These are phyloP conservation scores for Yoshiicerus persimilis DNA, from an alignment of 1,140 invertebrate species.

Conservation along the genomic window DNA sequence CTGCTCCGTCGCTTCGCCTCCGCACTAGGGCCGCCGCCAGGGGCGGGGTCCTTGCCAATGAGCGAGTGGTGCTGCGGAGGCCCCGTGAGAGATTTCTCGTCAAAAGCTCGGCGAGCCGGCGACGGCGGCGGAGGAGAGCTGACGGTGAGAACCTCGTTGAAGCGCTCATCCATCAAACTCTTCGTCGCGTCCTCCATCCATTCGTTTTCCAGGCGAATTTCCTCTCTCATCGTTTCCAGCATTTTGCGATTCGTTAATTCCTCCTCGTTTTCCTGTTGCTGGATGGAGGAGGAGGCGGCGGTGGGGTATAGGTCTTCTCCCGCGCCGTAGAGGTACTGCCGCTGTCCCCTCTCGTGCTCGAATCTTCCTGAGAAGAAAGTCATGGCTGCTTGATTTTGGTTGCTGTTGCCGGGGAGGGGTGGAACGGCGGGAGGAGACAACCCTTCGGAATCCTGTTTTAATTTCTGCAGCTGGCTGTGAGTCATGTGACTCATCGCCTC, in stretches of 20 bases:
- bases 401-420: neutral
- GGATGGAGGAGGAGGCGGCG: neutral
- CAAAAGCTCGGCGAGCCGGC: neutral
- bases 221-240: slow-evolving; percentile 39
- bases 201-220: slow-evolving; percentile 41
- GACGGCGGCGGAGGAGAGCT: neutral
- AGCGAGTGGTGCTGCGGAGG: neutral
- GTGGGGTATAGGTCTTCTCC: neutral
- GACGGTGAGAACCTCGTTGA: neutral
- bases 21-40: neutral
- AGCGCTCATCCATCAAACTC: slow-evolving; percentile 38
- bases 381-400: neutral
- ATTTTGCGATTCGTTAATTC: neutral
- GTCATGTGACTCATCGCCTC: neutral
- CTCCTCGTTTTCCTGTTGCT: neutral
- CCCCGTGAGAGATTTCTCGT: neutral
- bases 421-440: too few relatives aligned
- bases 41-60: neutral
- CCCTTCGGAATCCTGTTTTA: neutral
- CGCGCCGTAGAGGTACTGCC: neutral
- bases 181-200: slow-evolving; percentile 37
- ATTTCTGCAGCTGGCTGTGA: neutral
- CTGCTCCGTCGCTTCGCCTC: neutral
- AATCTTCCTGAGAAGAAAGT: neutral
- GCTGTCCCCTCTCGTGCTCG: neutral